Conservation (phyloP, 2,888 invertebrate species). For the Cryptosula pallasiana region DNA sequence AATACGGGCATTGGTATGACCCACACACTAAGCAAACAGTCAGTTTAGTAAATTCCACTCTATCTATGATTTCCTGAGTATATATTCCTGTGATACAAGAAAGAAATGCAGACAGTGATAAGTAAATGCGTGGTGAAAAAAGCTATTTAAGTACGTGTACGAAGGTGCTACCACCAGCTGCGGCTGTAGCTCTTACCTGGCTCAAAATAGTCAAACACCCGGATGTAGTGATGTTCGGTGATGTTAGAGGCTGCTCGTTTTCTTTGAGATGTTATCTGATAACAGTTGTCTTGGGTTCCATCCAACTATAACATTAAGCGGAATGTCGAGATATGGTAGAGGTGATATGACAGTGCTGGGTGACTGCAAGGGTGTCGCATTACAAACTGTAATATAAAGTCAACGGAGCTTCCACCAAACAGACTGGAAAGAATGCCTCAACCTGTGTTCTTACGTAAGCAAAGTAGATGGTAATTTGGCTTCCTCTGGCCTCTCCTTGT, state of each 20-base stretch:
- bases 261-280: slow-evolving; percentile 85
- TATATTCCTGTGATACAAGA: no score
- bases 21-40: slow-evolving; percentile 10
- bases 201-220: slow-evolving; percentile 91
- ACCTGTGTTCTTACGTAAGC: slow-evolving; percentile 8
- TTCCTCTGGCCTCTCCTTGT: background rate
- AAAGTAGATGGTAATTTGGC: background rate
- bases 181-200: slow-evolving; percentile 83
- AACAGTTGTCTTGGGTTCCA: slow-evolving; percentile 68
- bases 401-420: no score
- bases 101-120: no score
- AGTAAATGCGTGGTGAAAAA: no score
- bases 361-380: no score
- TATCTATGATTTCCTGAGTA: background rate
- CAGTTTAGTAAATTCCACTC: background rate
- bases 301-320: slow-evolving; percentile 66
- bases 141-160: no score
- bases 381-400: no score
- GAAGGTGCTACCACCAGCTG: no score
- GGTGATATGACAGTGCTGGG: no score
- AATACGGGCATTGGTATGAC: slow-evolving; percentile 5
- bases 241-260: slow-evolving; percentile 96
- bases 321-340: no score
- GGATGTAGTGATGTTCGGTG: slow-evolving; percentile 82
- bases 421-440: no score